These are phyloP conservation scores for Apostichopus californicus DNA, from an alignment of 35 echinoderm and acorn worm genomes.

Conservation along the genomic window DNA sequence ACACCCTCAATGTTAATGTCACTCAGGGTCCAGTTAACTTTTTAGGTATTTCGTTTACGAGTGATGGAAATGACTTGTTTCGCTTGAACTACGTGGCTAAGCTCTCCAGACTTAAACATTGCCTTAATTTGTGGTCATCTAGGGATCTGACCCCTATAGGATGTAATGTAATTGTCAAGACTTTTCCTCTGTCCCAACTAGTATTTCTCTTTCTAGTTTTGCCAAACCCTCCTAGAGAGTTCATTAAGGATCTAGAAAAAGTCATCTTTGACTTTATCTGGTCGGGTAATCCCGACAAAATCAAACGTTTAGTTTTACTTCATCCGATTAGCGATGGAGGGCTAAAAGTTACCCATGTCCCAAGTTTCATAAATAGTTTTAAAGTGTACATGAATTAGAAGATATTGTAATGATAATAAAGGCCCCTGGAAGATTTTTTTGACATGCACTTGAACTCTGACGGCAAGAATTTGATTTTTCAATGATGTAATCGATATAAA, in stretches of 20 bases:
- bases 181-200: background rate
- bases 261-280: constrained; percentile 3
- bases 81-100: too few relatives aligned
- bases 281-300: constrained; percentile 12
- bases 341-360: too few relatives aligned
- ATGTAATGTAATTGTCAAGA: background rate
- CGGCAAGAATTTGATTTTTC: too few relatives aligned
- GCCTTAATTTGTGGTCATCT: too few relatives aligned
- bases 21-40: background rate
- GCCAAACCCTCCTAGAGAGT: background rate
- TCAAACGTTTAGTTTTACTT: background rate
- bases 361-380: too few relatives aligned
- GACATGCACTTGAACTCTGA: too few relatives aligned
- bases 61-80: too few relatives aligned
- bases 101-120: too few relatives aligned
- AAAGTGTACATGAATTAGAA: too few relatives aligned
- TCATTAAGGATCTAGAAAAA: background rate
- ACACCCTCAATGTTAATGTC: background rate
- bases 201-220: background rate
- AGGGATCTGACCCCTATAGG: too few relatives aligned
- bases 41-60: too few relatives aligned
- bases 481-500: too few relatives aligned
- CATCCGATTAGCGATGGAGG: background rate
- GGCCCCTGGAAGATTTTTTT: background rate
- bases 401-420: background rate